Evolutionary conservation across 1,140 invertebrate species (phyloP), one percentile per base, ranked within the genome.

Genomic region (Caenorhabditis latens): DNA sequence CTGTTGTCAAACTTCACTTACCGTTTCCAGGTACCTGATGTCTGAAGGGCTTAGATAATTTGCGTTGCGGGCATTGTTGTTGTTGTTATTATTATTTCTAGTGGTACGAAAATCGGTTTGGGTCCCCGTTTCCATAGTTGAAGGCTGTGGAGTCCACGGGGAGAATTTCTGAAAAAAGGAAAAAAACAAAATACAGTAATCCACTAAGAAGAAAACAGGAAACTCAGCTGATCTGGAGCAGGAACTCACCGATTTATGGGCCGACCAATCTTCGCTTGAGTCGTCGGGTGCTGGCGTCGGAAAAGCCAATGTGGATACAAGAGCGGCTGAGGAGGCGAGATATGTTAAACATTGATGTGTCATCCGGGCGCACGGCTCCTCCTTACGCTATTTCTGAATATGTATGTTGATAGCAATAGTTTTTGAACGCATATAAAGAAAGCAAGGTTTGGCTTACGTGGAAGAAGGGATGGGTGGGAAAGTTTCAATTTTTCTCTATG

Each of bases 231-330:
- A 71, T 71, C 65, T 43, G 21, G 16, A 50, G n/a, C 71, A 50
- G 71, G 71, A 50, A 79, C 71, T 79, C 8, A 79, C 71, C 46
- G 71, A 79, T 79, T 79, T 79, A 79, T 79, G 42, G 42, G 67
- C 42, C 71, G 71, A 79, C 71, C 71, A 79, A 79, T 79, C 21
- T 79, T 50, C 71, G 71, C 53, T 46, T 24, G 71, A 79, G 71
- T 50, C 71, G 46, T 79, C 71, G n/a, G 46, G 46, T 40, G 40
- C 71, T 50, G 71, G 71, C 71, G 71, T 53, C 46, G 71, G 71
- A 79, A 79, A 79, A 50, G 71, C 71, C 71, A 79, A 50, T 79
- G 71, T 79, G 46, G 71, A 79, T 79, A 79, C 71, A 79, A 79
- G 71, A 79, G 46, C 71, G 71, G 71, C 71, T 79, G 71, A 79